Conservation (phyloP, 2,888 invertebrate genomes). For the Bedellia somnulentella region DNA sequence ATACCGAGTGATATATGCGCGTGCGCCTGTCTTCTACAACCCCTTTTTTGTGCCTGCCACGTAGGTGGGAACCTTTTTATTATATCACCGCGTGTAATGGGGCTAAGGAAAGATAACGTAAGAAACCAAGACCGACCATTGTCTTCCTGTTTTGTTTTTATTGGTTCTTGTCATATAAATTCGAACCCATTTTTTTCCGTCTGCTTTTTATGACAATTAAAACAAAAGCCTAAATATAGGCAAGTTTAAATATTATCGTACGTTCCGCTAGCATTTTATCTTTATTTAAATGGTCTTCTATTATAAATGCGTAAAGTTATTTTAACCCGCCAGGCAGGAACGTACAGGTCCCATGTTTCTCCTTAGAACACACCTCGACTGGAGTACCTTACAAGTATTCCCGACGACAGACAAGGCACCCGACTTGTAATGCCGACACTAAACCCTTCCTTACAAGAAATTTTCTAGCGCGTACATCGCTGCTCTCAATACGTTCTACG, state of each 20-base stretch:
- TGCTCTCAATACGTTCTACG: background rate
- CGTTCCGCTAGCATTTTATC: too few relatives aligned
- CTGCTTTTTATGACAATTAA: constrained; percentile 28
- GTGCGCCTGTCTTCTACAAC: constrained; percentile 18
- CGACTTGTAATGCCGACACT: too few relatives aligned
- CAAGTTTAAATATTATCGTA: too few relatives aligned
- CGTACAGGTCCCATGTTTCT: constrained; percentile 1
- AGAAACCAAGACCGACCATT: constrained; percentile 15
- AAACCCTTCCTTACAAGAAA: constrained; percentile 4
- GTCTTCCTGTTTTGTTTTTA: constrained; percentile 12
- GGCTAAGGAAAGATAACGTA: constrained; percentile 19
- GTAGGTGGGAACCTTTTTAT: constrained; percentile 36
- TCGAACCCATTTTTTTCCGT: constrained; percentile 24
- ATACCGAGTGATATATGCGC: constrained; percentile 18
- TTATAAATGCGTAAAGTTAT: too few relatives aligned
- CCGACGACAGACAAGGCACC: background rate
- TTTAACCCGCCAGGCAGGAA: background rate
- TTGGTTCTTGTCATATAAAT: constrained; percentile 17
- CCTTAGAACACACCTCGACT: background rate
- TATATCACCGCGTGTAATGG: constrained; percentile 29
- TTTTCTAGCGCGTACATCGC: background rate
- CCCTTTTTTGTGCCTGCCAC: constrained; percentile 20
- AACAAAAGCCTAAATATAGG: constrained; percentile 2
- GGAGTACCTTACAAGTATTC: background rate
- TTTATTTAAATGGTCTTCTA: too few relatives aligned